Percentiles rank a stretch among this genome's conserved stretches.
Conservation (phyloP, 2,888 invertebrate species). For the Clivina fossor region DNA sequence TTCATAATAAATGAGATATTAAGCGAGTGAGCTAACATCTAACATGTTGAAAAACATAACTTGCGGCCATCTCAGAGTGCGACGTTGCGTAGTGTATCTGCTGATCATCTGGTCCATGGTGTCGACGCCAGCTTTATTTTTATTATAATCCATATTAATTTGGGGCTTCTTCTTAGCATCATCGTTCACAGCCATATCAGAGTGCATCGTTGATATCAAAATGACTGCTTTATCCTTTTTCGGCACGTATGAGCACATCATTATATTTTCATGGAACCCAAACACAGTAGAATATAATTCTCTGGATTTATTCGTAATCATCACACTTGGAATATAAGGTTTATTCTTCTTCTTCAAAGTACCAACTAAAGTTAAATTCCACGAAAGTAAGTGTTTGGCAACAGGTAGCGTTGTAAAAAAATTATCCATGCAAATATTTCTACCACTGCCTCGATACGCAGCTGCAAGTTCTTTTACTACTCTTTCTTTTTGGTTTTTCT, state of each 20-base stretch:
- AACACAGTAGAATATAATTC: conserved; percentile 29
- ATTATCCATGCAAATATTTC: conserved; percentile 28
- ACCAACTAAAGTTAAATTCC: conserved; percentile 35
- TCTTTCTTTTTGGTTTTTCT: conserved; percentile 12
- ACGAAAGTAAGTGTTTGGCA: conserved; percentile 13
- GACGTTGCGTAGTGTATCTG: conserved; percentile 37
- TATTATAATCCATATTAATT: conserved; percentile 39
- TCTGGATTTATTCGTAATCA: conserved; percentile 35
- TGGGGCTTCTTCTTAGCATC: conserved; percentile 37
- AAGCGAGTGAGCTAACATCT: too few species aligned
- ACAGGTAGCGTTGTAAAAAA: conserved; percentile 28
- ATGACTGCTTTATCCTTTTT: conserved; percentile 41
- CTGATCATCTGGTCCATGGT: conserved; percentile 39
- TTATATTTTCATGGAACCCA: conserved; percentile 40
- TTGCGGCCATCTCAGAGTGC: conserved; percentile 37
- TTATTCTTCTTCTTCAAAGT: conserved; percentile 38
- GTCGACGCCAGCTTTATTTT: conserved; percentile 38
- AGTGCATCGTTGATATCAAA: conserved; percentile 40
- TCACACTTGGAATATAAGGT: conserved; percentile 37
- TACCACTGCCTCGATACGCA: conserved; percentile 11
- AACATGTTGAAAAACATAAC: conserved; percentile 25
- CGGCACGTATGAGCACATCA: conserved; percentile 39
- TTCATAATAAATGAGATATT: too few species aligned
- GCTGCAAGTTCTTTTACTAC: conserved; percentile 13
- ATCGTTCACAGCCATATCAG: conserved; percentile 27